Base-by-base conservation (phyloP, 2,888 invertebrate genomes). In the Gibbula magus region DNA sequence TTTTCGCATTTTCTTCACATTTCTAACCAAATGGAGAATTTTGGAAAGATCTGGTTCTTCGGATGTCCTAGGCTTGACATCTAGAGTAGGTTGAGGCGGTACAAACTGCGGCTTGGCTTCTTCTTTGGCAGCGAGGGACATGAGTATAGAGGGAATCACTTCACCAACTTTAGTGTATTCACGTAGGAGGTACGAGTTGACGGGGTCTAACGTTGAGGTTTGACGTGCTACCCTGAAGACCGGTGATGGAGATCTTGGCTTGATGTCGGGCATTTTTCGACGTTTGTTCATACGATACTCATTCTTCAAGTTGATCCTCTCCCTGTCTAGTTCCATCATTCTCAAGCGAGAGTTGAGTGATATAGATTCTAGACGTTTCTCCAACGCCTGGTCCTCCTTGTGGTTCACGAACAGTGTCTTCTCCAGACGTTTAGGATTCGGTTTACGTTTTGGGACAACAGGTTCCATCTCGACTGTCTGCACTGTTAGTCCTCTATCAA, bases 1-100 rank as follows among this genome's bases (percentile, higher is more conserved):
- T n/a, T 77, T 77, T 8, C 82, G 70, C 39, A 82, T 20, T 20
- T 79, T 76, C 51, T 67, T 75, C 39, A 82, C 79, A 32, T 67
- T 81, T 25, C 75, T 75, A 4, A 82, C 79, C 8, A 74, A 51
- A 51, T 77, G 39, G 32, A 77, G 74, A 32, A 80, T 80, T 51
- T 78, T 61, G 10, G 16, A 29, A 13, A 80, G 61, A 22, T 75
- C 53, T 32, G 78, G 77, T 20, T 77, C 70, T 2, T 22, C 54
- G 0, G 18, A 32, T 0, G 18, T 4, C 20, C 35, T 10, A n/a
- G 18, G n/a, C n/a, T n/a, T 8, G 32, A 35, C 39, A 32, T 16
- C 32, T 70, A 18, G 18, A 20, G 39, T 18, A n/a, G 70, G 13
- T 35, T 20, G 29, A 10, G 35, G 29, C 10, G 39, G 10, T 35